Percentiles rank a stretch among this genome's conserved stretches.
phyloP scores from a whole-genome alignment of 2,888 invertebrate genomes.

The Cecidostiba fungosa region DNA sequence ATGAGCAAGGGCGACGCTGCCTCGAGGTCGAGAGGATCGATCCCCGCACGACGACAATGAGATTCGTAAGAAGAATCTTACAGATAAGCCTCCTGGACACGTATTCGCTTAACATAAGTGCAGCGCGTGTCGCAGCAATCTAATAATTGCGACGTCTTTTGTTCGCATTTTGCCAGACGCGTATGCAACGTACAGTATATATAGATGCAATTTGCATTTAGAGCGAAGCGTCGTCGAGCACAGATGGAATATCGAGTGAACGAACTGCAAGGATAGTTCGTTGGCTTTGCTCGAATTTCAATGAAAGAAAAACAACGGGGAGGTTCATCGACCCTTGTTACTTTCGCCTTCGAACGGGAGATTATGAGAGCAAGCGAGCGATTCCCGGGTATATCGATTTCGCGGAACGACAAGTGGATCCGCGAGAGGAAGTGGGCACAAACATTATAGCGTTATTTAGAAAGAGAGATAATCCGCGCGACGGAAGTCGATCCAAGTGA shows the following conservation, averaged over 20 bases:
- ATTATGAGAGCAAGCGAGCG: conserved; percentile 3
- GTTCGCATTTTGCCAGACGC: not conserved
- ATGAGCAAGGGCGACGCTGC: not conserved
- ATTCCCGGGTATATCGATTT: conserved; percentile 17
- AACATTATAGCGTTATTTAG: not conserved
- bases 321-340: not conserved
- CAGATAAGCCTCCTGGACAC: not conserved
- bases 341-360: conserved; percentile 36
- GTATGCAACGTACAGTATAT: not conserved
- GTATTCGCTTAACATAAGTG: not conserved
- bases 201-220: not conserved
- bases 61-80: not conserved
- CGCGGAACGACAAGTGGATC: conserved; percentile 20
- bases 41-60: not conserved
- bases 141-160: not conserved
- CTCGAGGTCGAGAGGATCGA: not conserved
- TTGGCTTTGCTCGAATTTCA: conserved; percentile 25
- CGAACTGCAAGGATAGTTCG: conserved; percentile 21
- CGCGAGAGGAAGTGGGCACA: not conserved
- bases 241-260: not conserved
- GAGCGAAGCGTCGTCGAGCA: not conserved
- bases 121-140: not conserved
- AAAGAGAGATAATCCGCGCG: not conserved
- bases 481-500: not conserved
- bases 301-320: not conserved